Percentiles rank a stretch among this genome's conserved stretches.
These are phyloP conservation scores for Tyria jacobaeae DNA, from an alignment of 2,888 invertebrate genomes.

Conservation along the genomic window DNA sequence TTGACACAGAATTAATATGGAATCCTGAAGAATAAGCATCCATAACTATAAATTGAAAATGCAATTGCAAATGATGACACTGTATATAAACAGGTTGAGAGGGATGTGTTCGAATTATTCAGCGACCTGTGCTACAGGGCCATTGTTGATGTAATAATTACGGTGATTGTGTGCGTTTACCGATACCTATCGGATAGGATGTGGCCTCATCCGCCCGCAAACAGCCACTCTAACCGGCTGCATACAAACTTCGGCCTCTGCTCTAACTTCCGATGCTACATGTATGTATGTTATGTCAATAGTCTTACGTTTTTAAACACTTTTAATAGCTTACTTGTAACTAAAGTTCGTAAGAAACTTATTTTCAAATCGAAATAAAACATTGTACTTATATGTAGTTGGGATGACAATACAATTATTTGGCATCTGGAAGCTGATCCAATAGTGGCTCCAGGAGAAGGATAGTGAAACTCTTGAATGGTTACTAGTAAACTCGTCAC, in stretches of 20 bases:
- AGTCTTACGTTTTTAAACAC: background rate
- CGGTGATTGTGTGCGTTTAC: conserved; percentile 57
- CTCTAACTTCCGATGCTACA: background rate
- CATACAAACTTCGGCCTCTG: background rate
- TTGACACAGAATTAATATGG: background rate
- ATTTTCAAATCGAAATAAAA: no score
- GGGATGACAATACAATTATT: no score
- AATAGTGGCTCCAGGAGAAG: no score
- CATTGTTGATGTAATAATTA: conserved; percentile 61
- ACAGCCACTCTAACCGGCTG: background rate
- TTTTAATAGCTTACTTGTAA: no score
- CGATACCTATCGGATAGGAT: conserved; percentile 57
- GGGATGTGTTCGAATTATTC: conserved; percentile 43
- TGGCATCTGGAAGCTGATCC: no score
- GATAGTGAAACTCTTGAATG: no score
- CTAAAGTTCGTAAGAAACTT: no score
- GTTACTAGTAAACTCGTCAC: no score
- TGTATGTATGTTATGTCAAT: background rate
- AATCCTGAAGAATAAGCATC: background rate
- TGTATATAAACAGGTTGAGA: conserved; percentile 31
- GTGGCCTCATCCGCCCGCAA: background rate
- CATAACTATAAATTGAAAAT: conserved; percentile 26
- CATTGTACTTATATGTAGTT: no score
- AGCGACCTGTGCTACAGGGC: conserved; percentile 33
- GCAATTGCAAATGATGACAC: conserved; percentile 6